Evolutionary conservation across 2,888 invertebrate genomes (phyloP), one percentile per base, ranked within the genome.

Genomic region (Coelinius sp.): DNA sequence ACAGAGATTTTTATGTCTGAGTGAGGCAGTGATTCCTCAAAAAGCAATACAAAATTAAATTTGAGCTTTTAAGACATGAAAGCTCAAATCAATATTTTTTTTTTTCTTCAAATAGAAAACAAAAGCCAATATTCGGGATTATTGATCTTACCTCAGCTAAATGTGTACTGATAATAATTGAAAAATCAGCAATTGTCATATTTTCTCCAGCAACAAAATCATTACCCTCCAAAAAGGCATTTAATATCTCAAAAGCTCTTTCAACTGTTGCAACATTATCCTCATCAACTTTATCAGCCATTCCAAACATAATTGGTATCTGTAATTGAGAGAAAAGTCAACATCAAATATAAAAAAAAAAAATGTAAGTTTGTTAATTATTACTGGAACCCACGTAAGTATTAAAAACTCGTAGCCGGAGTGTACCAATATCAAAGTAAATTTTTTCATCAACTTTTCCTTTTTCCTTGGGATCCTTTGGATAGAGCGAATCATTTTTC

Each of bases 401-500:
- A 73, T 93, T 93, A 2, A 89, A 89, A 79, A 94, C 92, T 81
- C 92, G 90, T 74, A 90, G 89, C 87, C 93, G 94, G 4, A 97
- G 88, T 0, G 92, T 93, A 24, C 94, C 94, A 83, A 93, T 90
- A 82, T 96, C 95, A 86, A 95, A 96, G 88, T 93, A 94, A 71
- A 96, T 88, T 70, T 93, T 90, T 83, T 94, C 93, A 87, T 96
- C 94, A 62, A 97, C 93, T 1, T 92, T 70, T 0, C 94, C 96
- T 44, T 95, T 90, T 78, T 92, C 92, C 83, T 93, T 91, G 6
- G 94, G 92, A 79, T 95, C 94, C 82, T 92, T 94, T 1, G 96
- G 96, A 81, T 90, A 92, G 46, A 96, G 88, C 0, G 90, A 89
- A 82, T 93, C 94, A 80, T 93, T 92, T 86, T 94, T 94, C 70